Conservation (phyloP, 2,797 vertebrate species). For the Leuciscus waleckii region DNA sequence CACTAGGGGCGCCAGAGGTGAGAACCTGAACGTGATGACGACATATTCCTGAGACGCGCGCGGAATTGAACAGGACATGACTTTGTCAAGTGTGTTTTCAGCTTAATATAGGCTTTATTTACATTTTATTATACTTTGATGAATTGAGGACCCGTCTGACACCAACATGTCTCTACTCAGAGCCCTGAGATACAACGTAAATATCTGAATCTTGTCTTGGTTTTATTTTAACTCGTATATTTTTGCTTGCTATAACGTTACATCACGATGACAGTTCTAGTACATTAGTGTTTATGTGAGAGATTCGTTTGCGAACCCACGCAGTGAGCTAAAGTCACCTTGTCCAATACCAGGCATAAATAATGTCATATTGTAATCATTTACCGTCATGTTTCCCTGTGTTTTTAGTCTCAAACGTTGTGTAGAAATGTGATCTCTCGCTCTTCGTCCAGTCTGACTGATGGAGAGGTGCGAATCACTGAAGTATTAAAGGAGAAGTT, state of each 20-base stretch:
- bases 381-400: not conserved
- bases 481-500: constrained; percentile 84
- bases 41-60: constrained; percentile 35
- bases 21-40: not conserved
- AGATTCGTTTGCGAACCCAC: not conserved
- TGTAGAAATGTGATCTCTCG: constrained; percentile 62
- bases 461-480: constrained; percentile 82
- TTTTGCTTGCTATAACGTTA: not conserved
- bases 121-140: not conserved
- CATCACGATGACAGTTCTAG: not conserved
- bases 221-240: not conserved
- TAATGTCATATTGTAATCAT: not conserved
- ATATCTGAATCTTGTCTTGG: not conserved
- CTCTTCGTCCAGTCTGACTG: constrained; percentile 75
- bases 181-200: constrained; percentile 34
- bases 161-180: constrained; percentile 35
- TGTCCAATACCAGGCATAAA: not conserved
- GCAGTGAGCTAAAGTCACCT: not conserved
- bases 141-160: not conserved
- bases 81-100: not conserved
- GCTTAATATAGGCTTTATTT: not conserved
- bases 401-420: constrained; percentile 5
- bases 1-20: not conserved
- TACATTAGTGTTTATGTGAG: not conserved
- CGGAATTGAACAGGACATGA: constrained; percentile 3